Evolutionary conservation across 2,888 invertebrate species (phyloP).

Genomic region (Alviniconcha strummeri): DNA sequence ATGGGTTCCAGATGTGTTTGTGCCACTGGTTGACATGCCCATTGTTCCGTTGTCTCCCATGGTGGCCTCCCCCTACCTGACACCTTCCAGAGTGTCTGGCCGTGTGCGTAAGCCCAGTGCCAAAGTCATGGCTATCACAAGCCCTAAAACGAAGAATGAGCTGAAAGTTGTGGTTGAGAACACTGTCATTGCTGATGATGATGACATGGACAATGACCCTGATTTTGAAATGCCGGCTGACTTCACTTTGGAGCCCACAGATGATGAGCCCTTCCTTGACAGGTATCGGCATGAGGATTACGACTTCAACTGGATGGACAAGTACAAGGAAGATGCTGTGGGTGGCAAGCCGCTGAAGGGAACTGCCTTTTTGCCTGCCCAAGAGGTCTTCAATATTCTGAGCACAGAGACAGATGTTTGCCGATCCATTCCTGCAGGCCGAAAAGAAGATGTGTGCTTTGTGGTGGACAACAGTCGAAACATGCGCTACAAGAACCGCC

Average conservation of each 20-base stretch:
- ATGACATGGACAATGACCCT: not conserved
- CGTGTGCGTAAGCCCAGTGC: slow-evolving; percentile 14
- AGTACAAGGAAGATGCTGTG: slow-evolving; percentile 9
- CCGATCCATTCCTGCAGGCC: slow-evolving; percentile 21
- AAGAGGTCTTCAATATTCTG: slow-evolving; percentile 19
- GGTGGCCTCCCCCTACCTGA: not conserved
- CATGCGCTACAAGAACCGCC: slow-evolving; percentile 10
- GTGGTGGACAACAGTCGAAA: slow-evolving; percentile 28
- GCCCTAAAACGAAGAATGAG: not conserved
- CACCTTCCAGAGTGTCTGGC: slow-evolving; percentile 14
- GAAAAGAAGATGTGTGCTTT: slow-evolving; percentile 28
- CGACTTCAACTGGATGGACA: slow-evolving; percentile 23
- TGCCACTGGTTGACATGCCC: slow-evolving; percentile 26
- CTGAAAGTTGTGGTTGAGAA: slow-evolving; percentile 6
- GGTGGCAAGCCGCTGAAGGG: slow-evolving; percentile 24
- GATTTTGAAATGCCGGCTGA: not conserved
- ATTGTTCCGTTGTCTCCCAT: not conserved
- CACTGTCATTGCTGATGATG: not conserved
- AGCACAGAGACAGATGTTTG: not conserved
- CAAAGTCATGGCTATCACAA: slow-evolving; percentile 18
- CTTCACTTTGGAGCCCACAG: slow-evolving; percentile 7
- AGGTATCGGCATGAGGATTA: not conserved
- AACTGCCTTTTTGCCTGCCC: not conserved
- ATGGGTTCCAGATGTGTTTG: slow-evolving; percentile 30
- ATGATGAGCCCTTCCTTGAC: not conserved